Conservation (phyloP, 1,140 invertebrate genomes). For the Drosophila novamexicana region DNA sequence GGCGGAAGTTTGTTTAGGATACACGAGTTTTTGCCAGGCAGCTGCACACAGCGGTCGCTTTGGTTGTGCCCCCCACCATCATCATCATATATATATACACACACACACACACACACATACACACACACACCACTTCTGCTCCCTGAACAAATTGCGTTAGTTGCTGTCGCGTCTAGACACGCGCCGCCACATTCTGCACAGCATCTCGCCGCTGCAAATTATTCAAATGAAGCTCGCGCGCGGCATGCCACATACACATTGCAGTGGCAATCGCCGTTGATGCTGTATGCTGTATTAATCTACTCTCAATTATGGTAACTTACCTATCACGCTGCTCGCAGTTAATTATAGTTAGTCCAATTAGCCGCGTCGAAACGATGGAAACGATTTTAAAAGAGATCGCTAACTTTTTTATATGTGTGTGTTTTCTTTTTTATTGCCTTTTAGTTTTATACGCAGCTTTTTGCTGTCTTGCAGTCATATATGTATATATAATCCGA, state of each 20-base stretch:
- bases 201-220: slow-evolving; percentile 40
- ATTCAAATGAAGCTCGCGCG: slow-evolving; percentile 65
- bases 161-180: slow-evolving; percentile 41
- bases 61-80: neutral
- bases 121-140: neutral
- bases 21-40: slow-evolving; percentile 45
- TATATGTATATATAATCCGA: slow-evolving; percentile 18
- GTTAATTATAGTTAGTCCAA: slow-evolving; percentile 18
- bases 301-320: slow-evolving; percentile 35
- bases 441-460: slow-evolving; percentile 1
- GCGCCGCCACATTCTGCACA: slow-evolving; percentile 26
- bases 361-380: slow-evolving; percentile 8
- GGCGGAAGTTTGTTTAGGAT: slow-evolving; percentile 81
- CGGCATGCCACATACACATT: slow-evolving; percentile 59
- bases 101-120: neutral
- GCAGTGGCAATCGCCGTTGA: slow-evolving; percentile 24
- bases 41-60: slow-evolving; percentile 49
- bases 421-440: neutral
- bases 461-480: slow-evolving; percentile 18
- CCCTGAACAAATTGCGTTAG: slow-evolving; percentile 20
- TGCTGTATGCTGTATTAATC: slow-evolving; percentile 58
- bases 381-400: neutral
- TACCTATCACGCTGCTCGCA: slow-evolving; percentile 42
- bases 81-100: no score
- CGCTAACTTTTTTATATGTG: neutral